Evolutionary conservation across 2,888 invertebrate species (phyloP), one percentile per base, ranked within the genome.

Genomic region (Theretra japonica): DNA sequence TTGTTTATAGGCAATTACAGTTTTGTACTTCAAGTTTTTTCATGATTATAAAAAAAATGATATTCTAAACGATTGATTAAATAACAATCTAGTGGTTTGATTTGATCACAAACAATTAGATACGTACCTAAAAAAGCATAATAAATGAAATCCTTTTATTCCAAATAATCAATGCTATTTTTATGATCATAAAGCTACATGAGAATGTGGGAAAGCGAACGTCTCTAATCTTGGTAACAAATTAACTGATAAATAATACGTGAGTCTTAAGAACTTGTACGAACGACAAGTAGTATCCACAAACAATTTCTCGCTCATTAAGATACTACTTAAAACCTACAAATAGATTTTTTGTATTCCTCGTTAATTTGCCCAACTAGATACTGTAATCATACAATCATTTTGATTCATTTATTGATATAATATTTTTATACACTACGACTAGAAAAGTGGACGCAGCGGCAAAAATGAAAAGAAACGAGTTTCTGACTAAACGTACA

Each of bases 381-480:
- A n/a, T n/a, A 17, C 41, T 65, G 41, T 65, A 41, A 48, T 65
- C 59, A 65, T 58, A 28, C 23, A 23, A 65, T 65, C 25, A 65
- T 25, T 48, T 65, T 65, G 48, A 65, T 41, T 48, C 23, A 25
- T 65, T 65, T 48, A 25, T 23, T 65, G 17, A 65, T 21, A 8
- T 7, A 21, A 25, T 25, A 23, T 65, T 23, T 62, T 65, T 41
- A 21, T 48, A 48, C 25, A 17, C 23, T 2, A 17, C 41, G 65
- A 25, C 48, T 65, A 65, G 65, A 65, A 65, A 65, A 65, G 65
- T 48, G 23, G 23, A 41, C 17, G 65, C 48, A 65, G 65, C 65
- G 65, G 65, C 48, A 48, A 23, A 65, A 48, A 65, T 65, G 48
- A 65, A 65, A 48, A 41, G 48, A 65, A 65, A 65, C 65, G 23